Evolutionary conservation across 1,140 invertebrate species (phyloP), one percentile per base, ranked within the genome.

Genomic region (Eulimnadia texana): DNA sequence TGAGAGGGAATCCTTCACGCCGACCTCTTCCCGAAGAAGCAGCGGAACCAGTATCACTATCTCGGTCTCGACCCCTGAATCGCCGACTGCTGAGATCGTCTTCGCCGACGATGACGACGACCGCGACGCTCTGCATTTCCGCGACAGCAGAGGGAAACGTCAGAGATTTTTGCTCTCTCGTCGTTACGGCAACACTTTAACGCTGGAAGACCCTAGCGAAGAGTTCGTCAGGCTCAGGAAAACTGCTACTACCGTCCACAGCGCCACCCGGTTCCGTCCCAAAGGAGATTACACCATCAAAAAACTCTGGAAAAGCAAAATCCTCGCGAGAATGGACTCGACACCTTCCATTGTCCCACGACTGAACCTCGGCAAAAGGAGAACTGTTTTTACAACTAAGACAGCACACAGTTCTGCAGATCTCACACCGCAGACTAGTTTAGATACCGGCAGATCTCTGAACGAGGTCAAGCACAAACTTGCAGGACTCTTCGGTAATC

Each of bases 171-270:
- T 29, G 25, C 20, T 52, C 16, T 61, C 50, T 27, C 25, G 27
- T 61, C 55, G 55, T 1, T 58, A 58, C 19, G 55, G 55, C 3
- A 58, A 58, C 55, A 58, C 55, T 1, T 20, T 58, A n/a, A 58
- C 55, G 3, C n/a, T 56, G 1, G 60, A 61, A 42, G 47, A 50
- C 0, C 11, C 49, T 10, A 29, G 47, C 13, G 27, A 62, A 3
- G 57, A 63, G n/a, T 63, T 63, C 13, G 3, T 63, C 3, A 3
- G 62, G 16, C 3, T 63, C 19, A 55, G 62, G 11, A 53, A 51
- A 24, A 60, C 62, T 47, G 62, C 62, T 19, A 60, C 23, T 9
- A 52, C 50, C 24, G 57, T 63, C 6, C 55, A 57, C 19, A 28
- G 42, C 19, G 62, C 62, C 13, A 27, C 56, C 2, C 49, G 42